Conservation (phyloP, 2,888 invertebrate genomes). For the Eucriotettix oculatus region DNA sequence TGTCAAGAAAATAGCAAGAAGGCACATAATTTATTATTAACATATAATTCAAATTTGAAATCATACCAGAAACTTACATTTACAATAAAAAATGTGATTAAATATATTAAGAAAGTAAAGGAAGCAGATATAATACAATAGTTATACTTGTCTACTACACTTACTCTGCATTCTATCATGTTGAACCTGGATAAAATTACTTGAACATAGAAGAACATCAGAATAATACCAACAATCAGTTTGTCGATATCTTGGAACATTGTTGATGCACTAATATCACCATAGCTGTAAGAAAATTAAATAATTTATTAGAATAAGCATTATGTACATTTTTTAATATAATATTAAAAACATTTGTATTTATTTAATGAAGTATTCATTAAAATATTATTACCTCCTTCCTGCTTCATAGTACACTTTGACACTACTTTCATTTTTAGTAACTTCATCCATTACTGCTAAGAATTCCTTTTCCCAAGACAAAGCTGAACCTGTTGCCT, state of each 20-base stretch:
- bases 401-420: conserved; percentile 40
- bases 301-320: neutral
- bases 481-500: conserved; percentile 35
- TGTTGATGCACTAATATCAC: conserved; percentile 50
- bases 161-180: conserved; percentile 53
- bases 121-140: neutral
- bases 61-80: no score
- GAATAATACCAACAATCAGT: conserved; percentile 43
- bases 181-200: conserved; percentile 56
- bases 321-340: neutral
- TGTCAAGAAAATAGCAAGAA: neutral
- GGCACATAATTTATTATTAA: neutral
- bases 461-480: conserved; percentile 45
- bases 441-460: conserved; percentile 26
- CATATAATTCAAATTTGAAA: no score
- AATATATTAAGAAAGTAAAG: neutral
- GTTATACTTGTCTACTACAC: conserved; percentile 11
- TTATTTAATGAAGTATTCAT: neutral
- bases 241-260: conserved; percentile 59
- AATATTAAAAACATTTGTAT: neutral
- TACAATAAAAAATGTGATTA: no score
- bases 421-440: conserved; percentile 24
- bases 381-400: conserved; percentile 28
- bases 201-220: conserved; percentile 61
- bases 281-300: conserved; percentile 35